Base-by-base conservation (phyloP, 2,888 invertebrate genomes). In the Axea sp. region DNA sequence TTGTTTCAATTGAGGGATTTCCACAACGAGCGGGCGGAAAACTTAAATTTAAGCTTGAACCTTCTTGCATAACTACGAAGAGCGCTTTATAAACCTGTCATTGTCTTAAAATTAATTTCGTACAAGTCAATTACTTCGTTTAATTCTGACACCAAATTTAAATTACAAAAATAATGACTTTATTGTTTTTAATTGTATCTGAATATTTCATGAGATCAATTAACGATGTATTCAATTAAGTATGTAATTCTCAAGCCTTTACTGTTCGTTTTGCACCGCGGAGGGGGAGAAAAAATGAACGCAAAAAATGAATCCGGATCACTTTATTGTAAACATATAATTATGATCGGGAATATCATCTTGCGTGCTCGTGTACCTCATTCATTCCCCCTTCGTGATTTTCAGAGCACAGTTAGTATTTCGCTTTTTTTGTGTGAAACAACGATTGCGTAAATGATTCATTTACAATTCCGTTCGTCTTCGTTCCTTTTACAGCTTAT, bases 381-480 rank as follows among this genome's bases (percentile, higher is more conserved):
- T n/a, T n/a, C n/a, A n/a, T n/a, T n/a, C n/a, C n/a, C n/a, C n/a
- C n/a, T n/a, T n/a, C n/a, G n/a, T n/a, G n/a, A n/a, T n/a, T n/a
- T n/a, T n/a, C n/a, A n/a, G n/a, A n/a, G n/a, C n/a, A n/a, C n/a
- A n/a, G n/a, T n/a, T n/a, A n/a, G n/a, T n/a, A n/a, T n/a, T n/a
- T n/a, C n/a, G n/a, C n/a, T n/a, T n/a, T 11, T 31, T 14, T 26
- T 43, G 28, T 43, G 15, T 14, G 8, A 28, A 43, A 22, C 30
- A 47, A 47, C 17, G 45, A 30, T 47, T 30, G 45, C 30, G n/a
- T 30, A 47, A 47, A 30, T 14, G 30, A 17, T 47, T 47, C 7
- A 47, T 47, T 30, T 47, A 30, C 17, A 47, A 17, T 30, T 3
- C 17, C 9, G 30, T 17, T 47, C 30, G 17, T 30, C 15, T 30